phyloP scores from a whole-genome alignment of 2,113 vertebrate species.

The Thinocorus orbignyianus region DNA sequence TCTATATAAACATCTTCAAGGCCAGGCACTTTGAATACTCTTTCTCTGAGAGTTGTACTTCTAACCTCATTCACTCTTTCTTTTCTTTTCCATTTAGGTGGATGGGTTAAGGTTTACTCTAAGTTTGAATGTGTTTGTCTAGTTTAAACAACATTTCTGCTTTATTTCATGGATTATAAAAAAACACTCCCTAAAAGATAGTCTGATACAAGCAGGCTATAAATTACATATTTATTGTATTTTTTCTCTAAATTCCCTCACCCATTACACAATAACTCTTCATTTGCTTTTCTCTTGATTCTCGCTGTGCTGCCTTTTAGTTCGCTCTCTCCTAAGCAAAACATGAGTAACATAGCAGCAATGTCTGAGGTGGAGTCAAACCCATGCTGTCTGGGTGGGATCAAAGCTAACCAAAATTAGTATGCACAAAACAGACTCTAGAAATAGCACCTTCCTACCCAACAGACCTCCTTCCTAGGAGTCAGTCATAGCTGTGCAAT shows the following conservation, averaged over 20 bases:
- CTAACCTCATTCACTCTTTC: not conserved
- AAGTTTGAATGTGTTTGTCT: not conserved
- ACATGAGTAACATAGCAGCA: not conserved
- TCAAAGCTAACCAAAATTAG: not conserved
- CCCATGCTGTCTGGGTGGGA: not conserved
- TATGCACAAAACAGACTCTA: not conserved
- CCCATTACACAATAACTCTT: not conserved
- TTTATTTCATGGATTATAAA: not conserved
- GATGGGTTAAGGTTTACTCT: not conserved
- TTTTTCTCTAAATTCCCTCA: not conserved
- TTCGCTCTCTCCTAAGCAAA: not conserved
- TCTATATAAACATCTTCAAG: not conserved
- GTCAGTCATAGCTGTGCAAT: not conserved
- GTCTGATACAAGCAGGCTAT: not conserved
- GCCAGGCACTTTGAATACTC: not conserved
- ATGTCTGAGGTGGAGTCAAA: not conserved
- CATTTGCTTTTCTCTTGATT: not conserved
- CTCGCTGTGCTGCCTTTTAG: not conserved
- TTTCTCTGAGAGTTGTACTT: not conserved
- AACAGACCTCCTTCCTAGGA: not conserved
- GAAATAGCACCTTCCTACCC: not conserved
- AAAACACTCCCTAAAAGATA: not conserved
- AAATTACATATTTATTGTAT: not conserved
- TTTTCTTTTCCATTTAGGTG: not conserved
- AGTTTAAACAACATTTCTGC: not conserved